These are phyloP conservation scores for Eucera pruinosa DNA, from an alignment of 2,888 invertebrate species.

Conservation along the genomic window DNA sequence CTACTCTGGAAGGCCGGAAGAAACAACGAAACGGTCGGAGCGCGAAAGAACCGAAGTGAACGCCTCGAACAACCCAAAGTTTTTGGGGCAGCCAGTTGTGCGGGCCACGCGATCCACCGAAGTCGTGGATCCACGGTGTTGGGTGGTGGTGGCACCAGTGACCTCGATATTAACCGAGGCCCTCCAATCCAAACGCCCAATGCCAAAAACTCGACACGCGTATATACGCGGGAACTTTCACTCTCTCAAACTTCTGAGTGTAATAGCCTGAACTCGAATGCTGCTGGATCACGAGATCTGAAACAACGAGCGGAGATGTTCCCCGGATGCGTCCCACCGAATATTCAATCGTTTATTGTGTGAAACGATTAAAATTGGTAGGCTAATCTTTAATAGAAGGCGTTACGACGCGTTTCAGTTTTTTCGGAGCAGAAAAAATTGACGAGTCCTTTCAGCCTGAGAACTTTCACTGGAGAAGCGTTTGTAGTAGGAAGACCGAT, in stretches of 20 bases:
- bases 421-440: conserved; percentile 6
- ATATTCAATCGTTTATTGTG: not conserved
- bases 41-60: conserved; percentile 72
- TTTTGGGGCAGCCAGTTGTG: conserved; percentile 75
- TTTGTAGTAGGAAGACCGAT: conserved; percentile 3
- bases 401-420: not conserved
- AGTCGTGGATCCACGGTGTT: conserved; percentile 70
- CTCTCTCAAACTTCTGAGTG: conserved; percentile 69
- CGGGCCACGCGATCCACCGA: conserved; percentile 75
- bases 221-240: conserved; percentile 71
- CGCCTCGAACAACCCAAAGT: conserved; percentile 71
- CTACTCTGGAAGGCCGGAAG: conserved; percentile 58
- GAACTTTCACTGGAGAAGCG: conserved; percentile 32
- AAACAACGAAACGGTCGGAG: conserved; percentile 52
- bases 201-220: conserved; percentile 80
- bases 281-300: too few relatives aligned
- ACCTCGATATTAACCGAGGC: conserved; percentile 82
- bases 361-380: too few relatives aligned
- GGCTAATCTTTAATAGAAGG: not conserved
- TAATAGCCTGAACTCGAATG: too few relatives aligned
- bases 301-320: not conserved
- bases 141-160: conserved; percentile 82
- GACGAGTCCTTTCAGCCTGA: not conserved
- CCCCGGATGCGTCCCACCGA: not conserved
- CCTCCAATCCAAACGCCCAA: conserved; percentile 81